A percentile compares a stretch with the other conserved stretches of the same genome.
These are phyloP conservation scores for Tenthredo mesomela DNA, from an alignment of 2,888 invertebrate genomes.

Conservation along the genomic window DNA sequence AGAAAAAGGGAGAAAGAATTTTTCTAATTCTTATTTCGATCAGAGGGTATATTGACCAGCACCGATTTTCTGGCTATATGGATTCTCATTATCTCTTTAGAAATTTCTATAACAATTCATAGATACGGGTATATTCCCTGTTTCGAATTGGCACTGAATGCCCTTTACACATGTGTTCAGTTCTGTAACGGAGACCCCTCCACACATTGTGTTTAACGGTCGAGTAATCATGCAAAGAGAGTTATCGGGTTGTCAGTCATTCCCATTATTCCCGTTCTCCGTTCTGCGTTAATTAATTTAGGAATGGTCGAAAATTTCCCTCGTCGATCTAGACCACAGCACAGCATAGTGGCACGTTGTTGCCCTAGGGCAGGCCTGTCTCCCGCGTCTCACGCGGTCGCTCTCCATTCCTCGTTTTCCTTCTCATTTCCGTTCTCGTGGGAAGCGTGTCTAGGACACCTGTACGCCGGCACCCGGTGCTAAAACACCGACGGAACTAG, in stretches of 20 bases:
- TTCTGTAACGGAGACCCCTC: not conserved
- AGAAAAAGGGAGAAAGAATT: not conserved
- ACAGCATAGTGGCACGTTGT: not conserved
- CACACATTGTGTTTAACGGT: not conserved
- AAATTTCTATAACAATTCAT: not conserved
- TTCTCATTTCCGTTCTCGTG: slow-evolving; percentile 27
- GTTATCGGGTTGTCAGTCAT: not conserved
- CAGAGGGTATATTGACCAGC: not conserved
- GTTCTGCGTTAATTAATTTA: not conserved
- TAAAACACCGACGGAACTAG: slow-evolving; percentile 9
- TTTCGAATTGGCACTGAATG: not conserved
- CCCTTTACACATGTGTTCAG: not conserved
- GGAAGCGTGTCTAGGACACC: slow-evolving; percentile 40
- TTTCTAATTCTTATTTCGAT: not conserved
- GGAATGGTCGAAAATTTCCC: not conserved
- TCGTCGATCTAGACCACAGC: not conserved
- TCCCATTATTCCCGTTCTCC: not conserved
- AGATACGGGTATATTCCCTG: not conserved
- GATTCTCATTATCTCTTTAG: not conserved
- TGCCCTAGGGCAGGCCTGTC: slow-evolving; percentile 33
- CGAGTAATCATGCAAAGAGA: not conserved
- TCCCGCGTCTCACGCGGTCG: not conserved
- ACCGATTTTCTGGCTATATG: not conserved
- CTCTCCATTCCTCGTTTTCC: slow-evolving; percentile 21
- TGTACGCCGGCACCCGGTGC: slow-evolving; percentile 21